Base-by-base conservation (phyloP, 2,113 vertebrate species). In the Acanthisitta chloris region DNA sequence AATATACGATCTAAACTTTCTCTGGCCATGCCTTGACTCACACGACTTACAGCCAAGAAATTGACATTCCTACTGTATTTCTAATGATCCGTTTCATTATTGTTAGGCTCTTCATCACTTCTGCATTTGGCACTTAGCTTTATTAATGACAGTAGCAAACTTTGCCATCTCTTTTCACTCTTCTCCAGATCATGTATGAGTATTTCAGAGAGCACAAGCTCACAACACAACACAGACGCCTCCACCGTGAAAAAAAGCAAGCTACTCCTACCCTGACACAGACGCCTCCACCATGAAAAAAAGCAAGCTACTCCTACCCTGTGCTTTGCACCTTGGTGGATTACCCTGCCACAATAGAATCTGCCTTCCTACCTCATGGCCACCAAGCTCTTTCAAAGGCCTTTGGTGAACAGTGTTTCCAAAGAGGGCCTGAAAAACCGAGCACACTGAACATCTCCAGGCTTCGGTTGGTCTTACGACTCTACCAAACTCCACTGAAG, bases 1-100 rank as follows among this genome's bases (percentile, higher is more conserved):
- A 40, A 65, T 45, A 65, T 13, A 21, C 36, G 74, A 38, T 14
- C 55, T 61, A 66, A 82, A 46, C 16, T 3, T 51, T 20, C 10
- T 8, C 13, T 19, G 4, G 26, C 31, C 28, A 28, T 10, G 20
- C 34, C 45, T 80, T 72, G 36, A 72, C 57, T 65, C 43, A 45
- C 36, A 76, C 10, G 57, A 54, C 12, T 64, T 48, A 74, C 0
- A 0, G 26, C 5, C 54, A 80, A 82, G 38, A 0, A 1, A 73
- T 0, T 73, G 58, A 65, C 20, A 29, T 51, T 72, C 57, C 29
- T 48, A 21, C 9, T 74, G 8, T 26, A 71, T 36, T 74, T 87
- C 38, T 43, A n/a, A 67, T 48, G 43, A 67, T 46, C 89, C 62
- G 20, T 54, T 86, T 57, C 8, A 31, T 78, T 58, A 28, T n/a